Conservation (phyloP, 2,797 vertebrate genomes). For the Premnoplex brunnescens region DNA sequence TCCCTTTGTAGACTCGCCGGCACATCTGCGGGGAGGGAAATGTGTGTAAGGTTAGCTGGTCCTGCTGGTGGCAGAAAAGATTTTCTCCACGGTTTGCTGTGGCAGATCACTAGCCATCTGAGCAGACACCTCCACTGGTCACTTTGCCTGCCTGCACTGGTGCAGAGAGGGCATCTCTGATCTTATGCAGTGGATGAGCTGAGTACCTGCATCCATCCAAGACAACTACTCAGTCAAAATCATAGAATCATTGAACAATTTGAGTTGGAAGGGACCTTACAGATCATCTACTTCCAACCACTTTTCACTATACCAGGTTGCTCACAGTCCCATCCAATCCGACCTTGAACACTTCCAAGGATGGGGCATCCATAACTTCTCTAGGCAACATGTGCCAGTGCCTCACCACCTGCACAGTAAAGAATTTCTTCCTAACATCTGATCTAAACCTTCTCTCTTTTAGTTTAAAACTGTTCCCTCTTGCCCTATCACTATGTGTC, state of each 20-base stretch:
- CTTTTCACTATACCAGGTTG: not conserved
- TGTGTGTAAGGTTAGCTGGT: rapidly evolving
- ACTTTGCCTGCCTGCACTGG: not conserved
- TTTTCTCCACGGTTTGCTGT: not conserved
- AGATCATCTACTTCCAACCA: not conserved
- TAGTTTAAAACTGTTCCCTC: not conserved
- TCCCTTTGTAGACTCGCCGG: slow-evolving; percentile 86
- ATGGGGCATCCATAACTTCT: not conserved
- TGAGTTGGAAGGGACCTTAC: not conserved
- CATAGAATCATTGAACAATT: not conserved
- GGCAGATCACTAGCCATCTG: not conserved
- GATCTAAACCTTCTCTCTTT: not conserved
- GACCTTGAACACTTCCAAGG: not conserved
- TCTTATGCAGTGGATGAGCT: not conserved
- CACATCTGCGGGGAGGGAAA: slow-evolving; percentile 75
- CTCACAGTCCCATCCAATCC: not conserved
- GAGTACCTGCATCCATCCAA: not conserved
- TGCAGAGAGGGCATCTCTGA: rapidly evolving
- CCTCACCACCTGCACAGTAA: not conserved
- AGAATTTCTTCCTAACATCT: not conserved
- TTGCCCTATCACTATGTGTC: not conserved
- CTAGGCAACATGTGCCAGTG: not conserved
- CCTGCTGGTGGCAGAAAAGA: not conserved
- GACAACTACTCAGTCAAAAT: not conserved
- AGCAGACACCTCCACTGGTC: not conserved